Conservation (phyloP, 1,140 invertebrate species). For the Philaenus spumarius region DNA sequence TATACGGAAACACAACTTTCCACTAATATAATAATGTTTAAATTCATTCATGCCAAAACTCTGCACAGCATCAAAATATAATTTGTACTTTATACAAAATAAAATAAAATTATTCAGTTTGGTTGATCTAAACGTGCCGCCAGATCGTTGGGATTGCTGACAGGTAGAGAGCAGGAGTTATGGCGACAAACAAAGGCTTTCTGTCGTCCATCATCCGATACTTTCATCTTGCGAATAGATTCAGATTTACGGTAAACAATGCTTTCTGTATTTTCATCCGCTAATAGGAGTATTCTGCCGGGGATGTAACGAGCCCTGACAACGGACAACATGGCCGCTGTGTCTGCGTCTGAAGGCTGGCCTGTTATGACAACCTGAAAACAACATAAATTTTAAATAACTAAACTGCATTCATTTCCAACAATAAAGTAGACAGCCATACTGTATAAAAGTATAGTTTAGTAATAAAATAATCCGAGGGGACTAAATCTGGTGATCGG, state of each 20-base stretch:
- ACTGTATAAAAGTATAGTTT: too few relatives aligned
- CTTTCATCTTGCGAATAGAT: slow-evolving; percentile 30
- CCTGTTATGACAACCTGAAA: slow-evolving; percentile 60
- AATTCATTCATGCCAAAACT: too few relatives aligned
- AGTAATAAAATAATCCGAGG: too few relatives aligned
- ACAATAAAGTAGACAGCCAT: too few relatives aligned
- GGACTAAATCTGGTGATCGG: too few relatives aligned
- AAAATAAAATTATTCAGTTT: too few relatives aligned
- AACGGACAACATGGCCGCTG: slow-evolving; percentile 56
- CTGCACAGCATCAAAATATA: too few relatives aligned
- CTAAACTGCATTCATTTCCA: too few relatives aligned
- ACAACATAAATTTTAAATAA: too few relatives aligned
- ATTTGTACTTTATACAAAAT: too few relatives aligned
- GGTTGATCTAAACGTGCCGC: slow-evolving; percentile 46
- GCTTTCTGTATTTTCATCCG: slow-evolving; percentile 49
- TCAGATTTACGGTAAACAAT: slow-evolving; percentile 29
- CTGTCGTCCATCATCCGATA: slow-evolving; percentile 46
- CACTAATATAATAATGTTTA: too few relatives aligned
- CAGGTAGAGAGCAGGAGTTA: slow-evolving; percentile 69
- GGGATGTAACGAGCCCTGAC: slow-evolving; percentile 60
- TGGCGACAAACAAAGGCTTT: slow-evolving; percentile 77
- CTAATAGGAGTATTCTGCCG: slow-evolving; percentile 59
- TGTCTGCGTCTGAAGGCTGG: slow-evolving; percentile 54
- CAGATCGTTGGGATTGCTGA: slow-evolving; percentile 60
- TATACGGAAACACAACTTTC: too few relatives aligned